Base-by-base conservation (phyloP, 2,888 invertebrate genomes). In the Polyommatus iphigenia region DNA sequence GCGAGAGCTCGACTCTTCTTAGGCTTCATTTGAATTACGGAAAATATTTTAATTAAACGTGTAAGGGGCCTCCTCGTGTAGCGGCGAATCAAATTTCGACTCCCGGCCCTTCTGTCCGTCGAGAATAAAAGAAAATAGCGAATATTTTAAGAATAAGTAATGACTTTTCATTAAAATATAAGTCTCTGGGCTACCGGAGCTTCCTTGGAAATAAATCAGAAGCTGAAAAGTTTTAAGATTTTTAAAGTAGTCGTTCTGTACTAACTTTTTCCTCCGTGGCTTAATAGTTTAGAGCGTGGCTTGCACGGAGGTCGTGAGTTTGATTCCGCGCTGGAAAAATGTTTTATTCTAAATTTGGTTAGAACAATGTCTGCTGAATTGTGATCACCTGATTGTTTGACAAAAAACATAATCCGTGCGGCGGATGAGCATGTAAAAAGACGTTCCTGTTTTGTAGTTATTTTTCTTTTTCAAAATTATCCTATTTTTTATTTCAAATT, bases 1-100 rank as follows among this genome's bases (percentile, higher is more conserved):
- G 15, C 29, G 29, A 67, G 67, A 67, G 67, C 67, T 67, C 29
- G 4, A 18, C 67, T 7, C 29, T 67, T 67, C 29, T 32, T 67
- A 67, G 29, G 67, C 67, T 67, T 67, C 29, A 32, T 67, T 67
- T 67, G 32, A 67, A 67, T 67, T 67, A 67, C 29, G 67, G 29
- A 67, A 29, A 67, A 67, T 18, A 67, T 32, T 67, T 67, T 67
- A 67, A 67, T 67, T 67, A 67, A 67, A 67, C 18, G 67, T 15
- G 15, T 18, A 62, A 67, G 67, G 2, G 29, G 6, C 67, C 15
- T 62, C 62, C 62, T 67, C 67, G 67, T 67, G 29, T 67, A 67
- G 10, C 15, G 29, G 67, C 67, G 24, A 24, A 62, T 24, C 62
- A 67, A 29, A 67, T 29, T 67, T 32, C 29, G 13, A 15, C 29